Evolutionary conservation across 1,140 invertebrate species (phyloP), one percentile per base, ranked within the genome.

Genomic region (Sitophilus oryzae): DNA sequence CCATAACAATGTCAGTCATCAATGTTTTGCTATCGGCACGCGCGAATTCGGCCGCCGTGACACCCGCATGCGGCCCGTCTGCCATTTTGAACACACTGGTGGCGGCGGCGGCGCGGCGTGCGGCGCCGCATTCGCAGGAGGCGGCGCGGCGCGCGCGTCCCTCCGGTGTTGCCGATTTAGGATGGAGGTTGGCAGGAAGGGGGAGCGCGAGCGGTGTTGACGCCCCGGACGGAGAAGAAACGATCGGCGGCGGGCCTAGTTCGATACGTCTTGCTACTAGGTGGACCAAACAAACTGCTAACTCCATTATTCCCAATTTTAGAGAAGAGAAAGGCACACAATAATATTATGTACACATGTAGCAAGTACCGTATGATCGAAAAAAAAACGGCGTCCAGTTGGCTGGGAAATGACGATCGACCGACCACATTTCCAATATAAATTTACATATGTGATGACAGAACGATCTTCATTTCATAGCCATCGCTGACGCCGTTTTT

Each of bases 1-100:
- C 58, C 56, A 64, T 58, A 16, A 56, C 58, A 52, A 57, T 57
- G 22, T 59, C 53, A 59, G 64, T 63, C 62, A 61, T 59, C 58
- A 52, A 49, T 56, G 61, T 65, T 60, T 62, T 63, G n/a, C n/a
- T n/a, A n/a, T n/a, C n/a, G n/a, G n/a, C n/a, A n/a, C n/a, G n/a
- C 56, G 63, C 65, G 62, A 62, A 65, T 60, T 58, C 52, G 38
- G 57, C 61, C 50, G 63, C 62, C 56, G 59, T 59, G 52, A 65
- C 67, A 53, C 62, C 68, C 64, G 64, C 63, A 68, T 68, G 67
- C 67, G 71, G 64, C 68, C 70, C 71, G 67, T 73, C 71, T 73
- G 71, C 71, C 71, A 73, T 73, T 69, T 73, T 73, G 70, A 69
- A 66, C 60, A 68, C 67, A 61, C 68, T 66, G 62, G 63, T 50